Evolutionary conservation across 1,140 invertebrate species (phyloP), one percentile per base, ranked within the genome.

Genomic region (Meloidogyne floridensis): DNA sequence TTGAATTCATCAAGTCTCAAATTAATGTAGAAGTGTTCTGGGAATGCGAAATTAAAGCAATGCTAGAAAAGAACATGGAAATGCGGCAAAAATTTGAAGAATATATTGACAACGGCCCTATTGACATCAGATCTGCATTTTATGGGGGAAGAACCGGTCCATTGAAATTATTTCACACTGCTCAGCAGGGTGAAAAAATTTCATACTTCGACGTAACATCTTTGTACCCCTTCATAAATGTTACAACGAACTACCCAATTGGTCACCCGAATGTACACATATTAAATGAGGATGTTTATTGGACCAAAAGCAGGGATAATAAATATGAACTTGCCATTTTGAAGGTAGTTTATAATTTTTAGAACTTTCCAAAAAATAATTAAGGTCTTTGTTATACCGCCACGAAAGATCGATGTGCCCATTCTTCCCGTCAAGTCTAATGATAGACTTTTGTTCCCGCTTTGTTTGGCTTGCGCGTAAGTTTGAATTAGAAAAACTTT

Each of bases 101-200:
- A 2, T 59, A 78, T 59, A 7, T 56, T 3, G 53, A 69, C 71
- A 69, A 15, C 0, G 54, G 56, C 0, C 77, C 77, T 4, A 59
- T 78, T 7, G 20, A 53, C 11, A n/a, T 74, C 9, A 18, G 47
- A n/a, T 43, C 43, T 3, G 6, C 51, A n/a, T 78, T 47, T 7
- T 72, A n/a, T 74, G 77, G 77, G 0, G 77, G 77, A 3, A n/a
- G 77, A 13, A 72, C 70, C 9, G 77, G 77, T 0, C 77, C 77
- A 10, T 18, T 53, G 18, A n/a, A 20, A 8, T 20, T 75, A 0
- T 56, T 53, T 20, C 32, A 75, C 3, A 15, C 15, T 18, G 20
- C 56, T 0, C 9, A n/a, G 9, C 3, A 7, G 2, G 73, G 73
- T 9, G 51, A 56, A 20, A 8, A 8, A 9, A 75, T 75, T 15